A percentile compares a stretch with the other conserved stretches of the same genome.
Evolutionary conservation across 35 echinoderm and acorn worm species (phyloP).

Genomic region (Ophioderma brevispina): DNA sequence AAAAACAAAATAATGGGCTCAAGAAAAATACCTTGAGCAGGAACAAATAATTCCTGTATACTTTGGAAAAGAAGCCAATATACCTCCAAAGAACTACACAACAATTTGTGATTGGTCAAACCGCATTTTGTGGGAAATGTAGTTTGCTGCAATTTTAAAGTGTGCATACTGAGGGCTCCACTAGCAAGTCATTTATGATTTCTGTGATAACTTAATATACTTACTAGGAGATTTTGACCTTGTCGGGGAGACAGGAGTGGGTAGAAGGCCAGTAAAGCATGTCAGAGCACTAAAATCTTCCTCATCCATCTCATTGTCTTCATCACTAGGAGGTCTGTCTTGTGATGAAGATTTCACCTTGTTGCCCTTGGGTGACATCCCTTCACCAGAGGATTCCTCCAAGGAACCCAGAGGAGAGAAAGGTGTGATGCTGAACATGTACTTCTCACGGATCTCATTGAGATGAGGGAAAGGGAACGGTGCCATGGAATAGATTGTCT

Average conservation of each 20-base stretch:
- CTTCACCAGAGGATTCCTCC: conserved; percentile 62
- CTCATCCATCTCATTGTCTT: conserved; percentile 85
- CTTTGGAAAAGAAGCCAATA: too few relatives aligned
- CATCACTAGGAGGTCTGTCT: conserved; percentile 81
- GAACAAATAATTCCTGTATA: too few relatives aligned
- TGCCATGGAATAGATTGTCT: conserved; percentile 95
- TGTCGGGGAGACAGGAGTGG: conserved; percentile 66
- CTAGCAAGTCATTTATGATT: too few relatives aligned
- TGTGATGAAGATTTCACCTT: not conserved
- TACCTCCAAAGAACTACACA: too few relatives aligned
- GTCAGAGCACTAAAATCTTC: conserved; percentile 75
- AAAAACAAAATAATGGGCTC: too few relatives aligned
- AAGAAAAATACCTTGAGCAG: too few relatives aligned
- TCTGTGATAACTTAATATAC: not conserved
- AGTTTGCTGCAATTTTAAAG: too few relatives aligned
- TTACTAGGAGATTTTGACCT: not conserved
- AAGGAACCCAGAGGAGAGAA: conserved; percentile 90
- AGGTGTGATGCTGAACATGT: conserved; percentile 99
- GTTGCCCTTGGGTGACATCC: not conserved
- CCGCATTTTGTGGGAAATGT: not conserved
- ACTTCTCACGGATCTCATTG: conserved; percentile 98
- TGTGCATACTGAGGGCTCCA: too few relatives aligned
- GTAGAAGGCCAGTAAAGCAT: conserved; percentile 86
- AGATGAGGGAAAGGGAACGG: conserved; percentile 97
- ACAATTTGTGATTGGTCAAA: not conserved